Percentiles rank a stretch among this genome's conserved stretches.
These are phyloP conservation scores for Procambarus clarkii DNA, from an alignment of 1,140 invertebrate species.

Conservation along the genomic window DNA sequence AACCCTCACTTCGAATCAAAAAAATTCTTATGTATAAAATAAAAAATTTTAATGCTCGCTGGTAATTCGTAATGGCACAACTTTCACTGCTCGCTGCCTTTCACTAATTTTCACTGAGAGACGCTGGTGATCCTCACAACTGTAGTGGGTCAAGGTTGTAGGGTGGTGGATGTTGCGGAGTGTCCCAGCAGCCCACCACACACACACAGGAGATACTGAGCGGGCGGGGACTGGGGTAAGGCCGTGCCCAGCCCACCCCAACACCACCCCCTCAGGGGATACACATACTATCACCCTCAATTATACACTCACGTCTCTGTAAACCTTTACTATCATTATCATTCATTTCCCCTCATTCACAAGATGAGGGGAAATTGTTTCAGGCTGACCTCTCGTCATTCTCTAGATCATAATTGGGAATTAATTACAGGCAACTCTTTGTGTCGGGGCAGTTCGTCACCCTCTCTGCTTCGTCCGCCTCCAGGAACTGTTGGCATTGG, in stretches of 20 bases:
- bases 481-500: not conserved
- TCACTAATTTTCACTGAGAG: not conserved
- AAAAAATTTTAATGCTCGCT: not conserved
- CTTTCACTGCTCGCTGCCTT: not conserved
- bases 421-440: not conserved
- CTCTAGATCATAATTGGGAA: not conserved
- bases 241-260: not conserved
- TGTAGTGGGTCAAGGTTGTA: not conserved
- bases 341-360: not conserved
- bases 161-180: not conserved
- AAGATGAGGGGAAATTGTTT: not conserved
- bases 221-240: not conserved
- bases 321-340: not conserved
- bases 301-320: not conserved
- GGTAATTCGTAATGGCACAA: not conserved
- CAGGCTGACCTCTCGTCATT: not conserved
- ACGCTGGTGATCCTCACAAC: not conserved
- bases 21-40: no score
- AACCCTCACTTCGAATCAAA: no score
- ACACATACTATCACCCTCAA: not conserved
- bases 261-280: not conserved
- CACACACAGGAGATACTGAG: not conserved
- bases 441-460: not conserved
- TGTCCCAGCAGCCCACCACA: not conserved
- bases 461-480: not conserved